Base-by-base conservation (phyloP, 2,797 vertebrate genomes). In the Oreochromis grahami region DNA sequence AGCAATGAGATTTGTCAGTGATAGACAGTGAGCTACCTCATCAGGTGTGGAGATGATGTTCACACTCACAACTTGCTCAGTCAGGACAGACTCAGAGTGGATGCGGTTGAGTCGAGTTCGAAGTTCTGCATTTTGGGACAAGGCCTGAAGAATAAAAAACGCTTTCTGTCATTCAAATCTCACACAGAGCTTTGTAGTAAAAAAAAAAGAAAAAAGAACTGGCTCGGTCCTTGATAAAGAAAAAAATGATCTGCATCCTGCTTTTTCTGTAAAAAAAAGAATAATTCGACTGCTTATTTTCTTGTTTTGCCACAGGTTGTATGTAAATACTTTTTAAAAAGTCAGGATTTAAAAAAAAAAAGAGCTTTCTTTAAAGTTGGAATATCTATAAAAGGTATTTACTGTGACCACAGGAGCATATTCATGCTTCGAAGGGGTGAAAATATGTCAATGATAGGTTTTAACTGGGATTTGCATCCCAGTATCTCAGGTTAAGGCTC, bases 31-130 rank as follows among this genome's bases (percentile, higher is more conserved):
- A 91, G 97, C 94, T 96, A 99, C 99, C 98, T 99, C 98, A 88
- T 99, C 98, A 84, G 98, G 97, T 84, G 98, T 99, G 96, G 98
- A 97, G 92, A 99, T 99, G 96, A 99, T 98, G 97, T 99, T 99
- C 95, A 99, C 98, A 94, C 98, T 99, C 96, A 99, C 98, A 93
- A 98, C 98, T 95, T 99, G 98, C 93, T 99, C 98, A 88, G 96
- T 97, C 94, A 99, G 96, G 94, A 98, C 97, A 70, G 99, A 99
- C 89, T 99, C 99, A 79, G 98, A 98, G 93, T 99, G 99, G 95
- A 99, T 99, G 94, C 98, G 98, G 96, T 96, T 98, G 92, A 99
- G 97, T 76, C 98, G 97, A 92, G 96, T 99, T 95, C 98, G 98
- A 92, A 99, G 97, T 93, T 99, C 99, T 92, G 97, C 96, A 86